Evolutionary conservation across 2,113 vertebrate genomes (phyloP), one percentile per base, ranked within the genome.

Genomic region (Columba livia): DNA sequence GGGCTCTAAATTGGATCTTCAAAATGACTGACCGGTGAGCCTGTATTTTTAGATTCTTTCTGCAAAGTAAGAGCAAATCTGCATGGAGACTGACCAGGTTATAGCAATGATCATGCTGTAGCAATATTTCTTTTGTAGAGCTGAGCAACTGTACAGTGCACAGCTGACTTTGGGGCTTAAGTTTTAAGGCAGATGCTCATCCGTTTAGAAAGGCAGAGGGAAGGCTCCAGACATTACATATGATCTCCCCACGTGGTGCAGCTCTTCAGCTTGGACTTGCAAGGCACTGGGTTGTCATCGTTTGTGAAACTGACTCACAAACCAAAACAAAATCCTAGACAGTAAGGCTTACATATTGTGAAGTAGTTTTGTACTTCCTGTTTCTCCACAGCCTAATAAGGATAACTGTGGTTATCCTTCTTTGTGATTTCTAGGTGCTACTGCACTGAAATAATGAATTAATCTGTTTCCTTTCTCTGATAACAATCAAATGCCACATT

Each of bases 251-350:
- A 6, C 14, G 5, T 34, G n/a, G 44, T 69, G 47, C 36, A 72
- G 48, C 85, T 89, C 21, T 48, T 93, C 40, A 67, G 14, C 48
- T 85, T 48, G 77, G 62, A 51, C 53, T 56, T 89, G 40, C 57
- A 93, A 85, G 47, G 36, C 38, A 75, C 21, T 85, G 61, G 15
- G 24, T 77, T 60, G 20, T 81, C 48, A 61, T 85, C 4, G 29
- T 78, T 87, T 78, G 36, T 84, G 56, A 92, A 95, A 88, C 31
- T 38, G 36, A 15, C 31, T 65, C 50, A 73, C 75, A 86, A 88
- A 89, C 23, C 8, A n/a, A 75, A 92, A 26, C 29, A 70, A 88
- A 94, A 73, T 58, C 71, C 54, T 67, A 58, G 36, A 58, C 0
- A 1, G 29, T 73, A 26, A 67, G 38, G 19, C 31, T 87, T 90